These are phyloP conservation scores for Rotaria macrura DNA, from an alignment of 2,888 invertebrate species.

Conservation along the genomic window DNA sequence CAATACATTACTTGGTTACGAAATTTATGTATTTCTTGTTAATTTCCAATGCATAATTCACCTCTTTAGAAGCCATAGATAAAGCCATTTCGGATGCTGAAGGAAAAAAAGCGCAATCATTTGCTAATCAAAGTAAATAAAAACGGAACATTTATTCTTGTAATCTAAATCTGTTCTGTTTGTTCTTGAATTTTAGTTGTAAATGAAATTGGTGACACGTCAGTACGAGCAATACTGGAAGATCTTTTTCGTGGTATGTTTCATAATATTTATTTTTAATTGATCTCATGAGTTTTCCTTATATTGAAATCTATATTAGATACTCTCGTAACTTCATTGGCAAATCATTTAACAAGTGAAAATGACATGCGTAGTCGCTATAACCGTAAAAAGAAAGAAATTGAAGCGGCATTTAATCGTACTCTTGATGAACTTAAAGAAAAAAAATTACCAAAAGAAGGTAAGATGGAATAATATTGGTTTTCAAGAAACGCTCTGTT, in stretches of 20 bases:
- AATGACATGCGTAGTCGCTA: not conserved
- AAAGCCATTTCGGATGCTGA: not conserved
- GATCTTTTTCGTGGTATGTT: conserved; percentile 1
- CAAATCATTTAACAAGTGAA: not conserved
- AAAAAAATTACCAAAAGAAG: not conserved
- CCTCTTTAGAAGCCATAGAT: not conserved
- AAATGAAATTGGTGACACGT: not conserved
- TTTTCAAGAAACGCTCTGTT: not conserved
- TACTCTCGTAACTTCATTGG: not conserved
- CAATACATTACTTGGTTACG: not conserved
- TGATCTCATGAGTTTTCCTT: not conserved
- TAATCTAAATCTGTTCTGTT: not conserved
- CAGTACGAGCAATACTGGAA: not conserved
- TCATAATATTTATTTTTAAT: not conserved
- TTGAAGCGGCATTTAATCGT: not conserved
- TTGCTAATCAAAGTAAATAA: not conserved
- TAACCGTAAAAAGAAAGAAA: not conserved
- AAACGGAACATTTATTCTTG: not conserved
- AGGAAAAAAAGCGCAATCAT: not conserved
- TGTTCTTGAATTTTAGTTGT: not conserved
- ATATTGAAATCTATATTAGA: not conserved
- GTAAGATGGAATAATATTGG: not conserved
- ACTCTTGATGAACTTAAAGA: not conserved
- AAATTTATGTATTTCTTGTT: not conserved
- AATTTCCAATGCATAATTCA: not conserved